Conservation (phyloP, 2,113 vertebrate genomes). For the Charina bottae region DNA sequence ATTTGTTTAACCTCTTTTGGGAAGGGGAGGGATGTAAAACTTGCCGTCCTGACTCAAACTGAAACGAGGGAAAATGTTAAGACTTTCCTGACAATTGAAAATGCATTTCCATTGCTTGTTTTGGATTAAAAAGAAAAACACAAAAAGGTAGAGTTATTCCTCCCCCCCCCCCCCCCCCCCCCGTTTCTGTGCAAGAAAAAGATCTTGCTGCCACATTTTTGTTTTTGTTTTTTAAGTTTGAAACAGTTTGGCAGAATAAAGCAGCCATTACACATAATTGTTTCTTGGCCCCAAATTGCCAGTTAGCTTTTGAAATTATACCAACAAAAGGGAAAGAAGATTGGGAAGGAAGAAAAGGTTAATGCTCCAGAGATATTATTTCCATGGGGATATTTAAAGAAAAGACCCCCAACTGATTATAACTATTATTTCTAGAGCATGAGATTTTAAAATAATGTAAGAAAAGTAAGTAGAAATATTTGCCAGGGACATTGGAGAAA, state of each 20-base stretch:
- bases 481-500: slow-evolving; percentile 30
- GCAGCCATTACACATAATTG: not conserved
- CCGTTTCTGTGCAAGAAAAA: not conserved
- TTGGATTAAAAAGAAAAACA: not conserved
- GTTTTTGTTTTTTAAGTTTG: not conserved
- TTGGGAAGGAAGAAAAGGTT: not conserved
- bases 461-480: not conserved
- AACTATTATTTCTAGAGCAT: slow-evolving; percentile 25
- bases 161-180: too few species aligned
- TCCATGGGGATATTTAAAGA: slow-evolving; percentile 15
- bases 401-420: not conserved
- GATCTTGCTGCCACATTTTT: not conserved
- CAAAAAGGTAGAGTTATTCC: too few species aligned
- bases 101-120: not conserved
- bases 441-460: accelerated
- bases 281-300: not conserved
- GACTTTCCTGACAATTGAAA: not conserved
- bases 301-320: slow-evolving; percentile 6
- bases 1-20: not conserved
- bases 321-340: not conserved
- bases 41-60: not conserved
- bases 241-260: not conserved
- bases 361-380: slow-evolving; percentile 11
- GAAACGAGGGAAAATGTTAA: not conserved
- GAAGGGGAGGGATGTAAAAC: not conserved